Evolutionary conservation across 1,140 invertebrate genomes (phyloP).

Genomic region (Dendrolimus punctatus): DNA sequence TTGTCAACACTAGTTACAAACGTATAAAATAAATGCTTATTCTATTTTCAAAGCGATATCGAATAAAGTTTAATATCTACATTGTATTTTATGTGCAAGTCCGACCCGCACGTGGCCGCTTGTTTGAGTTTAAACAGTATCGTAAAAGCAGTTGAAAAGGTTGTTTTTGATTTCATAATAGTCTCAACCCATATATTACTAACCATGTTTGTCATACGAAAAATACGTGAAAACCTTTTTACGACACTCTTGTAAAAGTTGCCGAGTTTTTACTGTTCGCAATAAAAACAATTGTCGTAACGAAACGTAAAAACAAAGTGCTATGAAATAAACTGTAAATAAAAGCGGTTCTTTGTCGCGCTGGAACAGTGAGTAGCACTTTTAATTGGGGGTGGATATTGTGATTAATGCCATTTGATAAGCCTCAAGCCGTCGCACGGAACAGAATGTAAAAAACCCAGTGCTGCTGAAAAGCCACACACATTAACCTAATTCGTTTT

Average conservation of each 20-base stretch:
- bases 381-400: constrained; percentile 69
- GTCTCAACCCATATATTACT: not conserved
- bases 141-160: too few species aligned
- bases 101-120: too few species aligned
- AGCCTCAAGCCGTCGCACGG: constrained; percentile 33
- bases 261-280: constrained; percentile 27
- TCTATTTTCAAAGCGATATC: too few species aligned
- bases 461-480: constrained; percentile 46
- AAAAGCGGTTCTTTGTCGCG: constrained; percentile 36
- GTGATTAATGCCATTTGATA: constrained; percentile 70
- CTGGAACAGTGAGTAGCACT: constrained; percentile 39
- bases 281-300: constrained; percentile 48
- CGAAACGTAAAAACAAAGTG: constrained; percentile 44
- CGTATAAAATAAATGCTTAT: too few species aligned
- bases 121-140: too few species aligned
- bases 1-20: too few species aligned
- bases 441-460: constrained; percentile 40
- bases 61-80: too few species aligned
- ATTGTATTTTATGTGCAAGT: too few species aligned
- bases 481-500: constrained; percentile 71
- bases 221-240: constrained; percentile 5
- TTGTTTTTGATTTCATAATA: too few species aligned
- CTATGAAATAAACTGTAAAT: constrained; percentile 51
- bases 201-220: constrained; percentile 1
- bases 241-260: constrained; percentile 18